Evolutionary conservation across 2,888 invertebrate genomes (phyloP).

Genomic region (Mesorhabditis belari): DNA sequence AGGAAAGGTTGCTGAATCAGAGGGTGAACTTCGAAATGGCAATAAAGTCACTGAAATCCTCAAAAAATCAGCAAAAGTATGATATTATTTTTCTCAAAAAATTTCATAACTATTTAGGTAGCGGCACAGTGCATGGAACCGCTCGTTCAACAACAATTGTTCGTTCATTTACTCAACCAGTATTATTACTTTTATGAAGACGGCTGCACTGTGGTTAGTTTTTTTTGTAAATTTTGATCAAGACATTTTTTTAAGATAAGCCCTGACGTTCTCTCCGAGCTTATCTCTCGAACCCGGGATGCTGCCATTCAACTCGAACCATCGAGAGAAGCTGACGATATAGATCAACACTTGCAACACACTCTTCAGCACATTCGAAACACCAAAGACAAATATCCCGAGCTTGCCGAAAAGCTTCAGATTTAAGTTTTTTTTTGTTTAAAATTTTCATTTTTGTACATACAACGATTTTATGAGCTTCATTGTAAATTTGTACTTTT

Average conservation of each 20-base stretch:
- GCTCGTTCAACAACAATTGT: constrained; percentile 87
- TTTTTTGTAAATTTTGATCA: not conserved
- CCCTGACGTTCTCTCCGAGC: constrained; percentile 65
- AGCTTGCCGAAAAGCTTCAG: not conserved
- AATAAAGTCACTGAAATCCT: constrained; percentile 86
- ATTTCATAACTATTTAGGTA: constrained; percentile 58
- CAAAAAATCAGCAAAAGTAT: constrained; percentile 76
- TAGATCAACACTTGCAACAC: constrained; percentile 80
- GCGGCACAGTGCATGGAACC: constrained; percentile 96
- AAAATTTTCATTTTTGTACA: no score
- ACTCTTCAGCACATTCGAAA: constrained; percentile 10
- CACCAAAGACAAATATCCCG: not conserved
- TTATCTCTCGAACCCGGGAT: constrained; percentile 84
- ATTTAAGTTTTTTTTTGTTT: no score
- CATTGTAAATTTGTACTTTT: no score
- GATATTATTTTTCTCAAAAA: not conserved
- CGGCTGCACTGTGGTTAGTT: constrained; percentile 66
- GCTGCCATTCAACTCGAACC: constrained; percentile 86
- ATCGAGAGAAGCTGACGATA: constrained; percentile 91
- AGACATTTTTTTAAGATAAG: constrained; percentile 61
- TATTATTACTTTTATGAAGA: constrained; percentile 87
- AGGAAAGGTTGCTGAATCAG: constrained; percentile 14
- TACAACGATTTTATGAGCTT: no score
- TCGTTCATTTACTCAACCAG: constrained; percentile 85
- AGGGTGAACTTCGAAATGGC: constrained; percentile 69